Conservation (phyloP, 1,140 invertebrate genomes). For the Drosophila miranda region DNA sequence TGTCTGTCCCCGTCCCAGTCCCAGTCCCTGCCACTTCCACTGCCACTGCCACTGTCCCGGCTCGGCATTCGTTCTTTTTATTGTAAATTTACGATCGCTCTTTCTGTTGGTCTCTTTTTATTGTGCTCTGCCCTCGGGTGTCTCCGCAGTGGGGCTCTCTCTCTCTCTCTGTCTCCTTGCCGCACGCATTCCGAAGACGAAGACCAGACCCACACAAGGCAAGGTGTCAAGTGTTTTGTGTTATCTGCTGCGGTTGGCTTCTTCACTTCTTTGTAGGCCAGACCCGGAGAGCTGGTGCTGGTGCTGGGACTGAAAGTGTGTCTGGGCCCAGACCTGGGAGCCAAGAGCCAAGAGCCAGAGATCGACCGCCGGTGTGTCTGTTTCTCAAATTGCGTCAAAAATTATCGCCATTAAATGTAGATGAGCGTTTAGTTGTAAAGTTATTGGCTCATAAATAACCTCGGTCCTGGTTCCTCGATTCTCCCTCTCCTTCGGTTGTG, state of each 20-base stretch:
- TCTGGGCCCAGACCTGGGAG: constrained; percentile 2
- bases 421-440: constrained; percentile 80
- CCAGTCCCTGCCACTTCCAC: too few relatives aligned
- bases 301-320: too few relatives aligned
- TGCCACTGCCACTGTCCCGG: too few relatives aligned
- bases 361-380: constrained; percentile 48
- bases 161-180: constrained; percentile 6
- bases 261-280: constrained; percentile 56
- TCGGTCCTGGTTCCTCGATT: not conserved
- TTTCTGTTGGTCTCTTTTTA: constrained; percentile 59
- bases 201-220: constrained; percentile 10
- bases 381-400: constrained; percentile 77
- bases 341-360: constrained; percentile 8
- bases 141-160: constrained; percentile 15
- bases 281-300: constrained; percentile 5
- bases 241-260: constrained; percentile 67
- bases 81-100: constrained; percentile 67
- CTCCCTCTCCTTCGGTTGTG: too few relatives aligned
- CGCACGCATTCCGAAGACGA: constrained; percentile 33
- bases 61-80: constrained; percentile 29
- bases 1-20: not conserved
- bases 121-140: constrained; percentile 29
- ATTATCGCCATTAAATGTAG: constrained; percentile 80
- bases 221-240: constrained; percentile 74
- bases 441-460: constrained; percentile 76